Conservation (phyloP, 2,113 vertebrate species). For the Tonatia bakeri region DNA sequence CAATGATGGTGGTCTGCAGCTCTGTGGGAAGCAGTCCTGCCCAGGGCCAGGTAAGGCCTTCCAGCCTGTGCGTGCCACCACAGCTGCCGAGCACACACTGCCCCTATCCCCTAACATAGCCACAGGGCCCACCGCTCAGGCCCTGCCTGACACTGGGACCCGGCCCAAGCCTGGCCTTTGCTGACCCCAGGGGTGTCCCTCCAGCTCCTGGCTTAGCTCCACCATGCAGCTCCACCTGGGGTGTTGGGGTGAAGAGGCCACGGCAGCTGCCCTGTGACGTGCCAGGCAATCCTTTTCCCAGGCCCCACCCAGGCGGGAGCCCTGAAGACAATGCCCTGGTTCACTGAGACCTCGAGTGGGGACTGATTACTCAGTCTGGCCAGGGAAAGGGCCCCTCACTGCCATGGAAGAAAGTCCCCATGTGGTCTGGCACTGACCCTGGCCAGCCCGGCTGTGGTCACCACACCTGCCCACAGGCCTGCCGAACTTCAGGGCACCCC, state of each 20-base stretch:
- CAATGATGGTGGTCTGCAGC: neutral
- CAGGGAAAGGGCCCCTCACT: rapidly evolving
- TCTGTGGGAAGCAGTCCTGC: neutral
- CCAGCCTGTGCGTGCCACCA: neutral
- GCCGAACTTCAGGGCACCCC: too few species aligned
- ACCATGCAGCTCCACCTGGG: neutral
- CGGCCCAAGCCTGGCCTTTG: neutral
- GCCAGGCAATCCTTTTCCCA: neutral
- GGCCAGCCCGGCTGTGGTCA: too few species aligned
- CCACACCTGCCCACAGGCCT: neutral
- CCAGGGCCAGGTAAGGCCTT: neutral
- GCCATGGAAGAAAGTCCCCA: neutral
- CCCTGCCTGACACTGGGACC: too few species aligned
- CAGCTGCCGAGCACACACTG: neutral
- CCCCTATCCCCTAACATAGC: neutral
- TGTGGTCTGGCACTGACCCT: rapidly evolving
- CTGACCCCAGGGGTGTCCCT: rapidly evolving
- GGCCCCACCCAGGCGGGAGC: neutral
- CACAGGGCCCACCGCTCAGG: neutral
- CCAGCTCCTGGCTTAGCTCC: neutral
- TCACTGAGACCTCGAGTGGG: neutral
- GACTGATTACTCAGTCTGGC: neutral
- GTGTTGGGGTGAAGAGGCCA: too few species aligned
- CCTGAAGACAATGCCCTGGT: neutral
- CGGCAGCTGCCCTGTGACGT: rapidly evolving